Evolutionary conservation across 1,140 invertebrate species (phyloP), one percentile per base, ranked within the genome.

Genomic region (Dendroctonus valens): DNA sequence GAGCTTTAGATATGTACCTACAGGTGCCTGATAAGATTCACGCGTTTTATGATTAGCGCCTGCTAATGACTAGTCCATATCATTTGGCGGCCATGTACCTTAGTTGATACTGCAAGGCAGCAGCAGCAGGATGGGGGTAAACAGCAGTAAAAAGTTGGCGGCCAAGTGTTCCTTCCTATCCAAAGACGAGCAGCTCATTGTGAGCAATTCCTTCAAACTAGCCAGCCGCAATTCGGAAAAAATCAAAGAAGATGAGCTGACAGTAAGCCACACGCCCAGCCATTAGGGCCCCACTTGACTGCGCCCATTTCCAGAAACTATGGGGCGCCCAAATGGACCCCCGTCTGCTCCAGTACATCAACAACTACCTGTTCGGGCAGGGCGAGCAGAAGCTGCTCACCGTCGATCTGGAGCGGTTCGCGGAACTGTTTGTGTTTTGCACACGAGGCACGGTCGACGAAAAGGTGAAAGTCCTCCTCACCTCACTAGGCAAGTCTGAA

Each of bases 231-330:
- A 85, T 77, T 85, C 84, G 0, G 84, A 84, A 50, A 81, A 77
- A 71, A 84, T 86, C 50, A 78, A 83, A 48, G 84, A 86, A 77
- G 84, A 86, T 67, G 84, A 86, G 73, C 79, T 86, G 70, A 84
- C 83, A 72, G 84, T 85, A 80, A 84, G 81, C 81, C n/a, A n/a
- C n/a, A n/a, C n/a, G n/a, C n/a, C 26, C 26, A 2, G 26, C 26
- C 26, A 26, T 26, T 26, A 26, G 26, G 26, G 26, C 26, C 26
- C 26, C 26, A 26, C 26, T 26, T 26, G 26, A 26, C 3, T 26
- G 26, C 26, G 3, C 26, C 26, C 1, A 46, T 46, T 46, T 46
- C 12, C 42, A 85, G 83, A 85, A 84, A 81, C 78, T 83, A 73
- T 85, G 84, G 84, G 82, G 83, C 52, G 77, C 79, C 5, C 82